A percentile compares a stretch with the other conserved stretches of the same genome.
Conservation (phyloP, 2,797 vertebrate species). For the Sebastes diploproa region DNA sequence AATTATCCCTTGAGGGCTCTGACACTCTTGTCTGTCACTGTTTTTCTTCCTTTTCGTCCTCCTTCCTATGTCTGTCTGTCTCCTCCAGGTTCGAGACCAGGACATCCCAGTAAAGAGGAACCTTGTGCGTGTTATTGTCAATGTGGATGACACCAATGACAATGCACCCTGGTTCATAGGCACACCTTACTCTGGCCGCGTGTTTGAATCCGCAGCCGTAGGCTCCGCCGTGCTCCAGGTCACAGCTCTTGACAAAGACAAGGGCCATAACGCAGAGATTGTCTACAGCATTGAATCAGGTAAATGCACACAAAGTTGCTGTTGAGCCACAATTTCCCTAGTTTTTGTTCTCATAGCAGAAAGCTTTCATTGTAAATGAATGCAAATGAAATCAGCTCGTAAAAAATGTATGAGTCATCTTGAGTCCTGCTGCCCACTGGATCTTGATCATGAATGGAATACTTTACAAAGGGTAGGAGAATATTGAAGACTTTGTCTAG, state of each 20-base stretch:
- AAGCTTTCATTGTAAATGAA: conserved; percentile 45
- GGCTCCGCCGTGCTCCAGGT: conserved; percentile 93
- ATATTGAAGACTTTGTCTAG: conserved; percentile 66
- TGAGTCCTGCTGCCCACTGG: conserved; percentile 64
- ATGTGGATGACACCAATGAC: conserved; percentile 95
- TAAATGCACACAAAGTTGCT: conserved; percentile 60
- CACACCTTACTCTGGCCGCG: conserved; percentile 87
- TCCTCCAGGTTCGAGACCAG: conserved; percentile 92
- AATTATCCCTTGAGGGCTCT: not conserved
- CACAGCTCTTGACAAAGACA: conserved; percentile 95
- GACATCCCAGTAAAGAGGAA: conserved; percentile 97
- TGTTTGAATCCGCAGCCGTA: conserved; percentile 91
- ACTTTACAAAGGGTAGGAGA: conserved; percentile 61
- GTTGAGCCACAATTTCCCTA: not conserved
- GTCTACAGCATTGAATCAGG: conserved; percentile 95
- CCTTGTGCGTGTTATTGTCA: conserved; percentile 90
- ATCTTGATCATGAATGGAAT: conserved; percentile 77
- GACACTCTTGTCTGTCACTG: not conserved
- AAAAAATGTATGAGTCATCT: conserved; percentile 75
- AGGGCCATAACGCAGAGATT: conserved; percentile 93
- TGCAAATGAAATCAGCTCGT: conserved; percentile 51
- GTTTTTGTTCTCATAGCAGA: conserved; percentile 6
- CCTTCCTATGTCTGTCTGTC: not conserved
- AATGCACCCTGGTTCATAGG: conserved; percentile 95
- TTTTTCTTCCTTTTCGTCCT: not conserved